Conservation (phyloP, 2,888 invertebrate species). For the Spilarctia lutea region DNA sequence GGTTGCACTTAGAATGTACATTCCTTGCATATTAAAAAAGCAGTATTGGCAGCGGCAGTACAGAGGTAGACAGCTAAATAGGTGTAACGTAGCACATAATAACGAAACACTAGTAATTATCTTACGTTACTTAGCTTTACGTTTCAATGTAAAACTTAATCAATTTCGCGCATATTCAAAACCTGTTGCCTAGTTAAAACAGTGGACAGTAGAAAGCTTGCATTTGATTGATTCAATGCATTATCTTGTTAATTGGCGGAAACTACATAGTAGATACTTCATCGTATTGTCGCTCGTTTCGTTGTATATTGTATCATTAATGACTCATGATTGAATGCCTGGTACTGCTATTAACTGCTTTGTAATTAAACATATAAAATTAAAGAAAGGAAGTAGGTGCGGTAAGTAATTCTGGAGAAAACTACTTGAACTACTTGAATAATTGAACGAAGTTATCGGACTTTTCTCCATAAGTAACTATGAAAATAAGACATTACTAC, state of each 20-base stretch:
- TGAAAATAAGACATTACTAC: too few relatives aligned
- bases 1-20: not conserved
- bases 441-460: not conserved
- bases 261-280: not conserved
- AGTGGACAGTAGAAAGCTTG: conserved; percentile 39
- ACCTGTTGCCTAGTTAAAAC: conserved; percentile 26
- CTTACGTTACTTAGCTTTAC: too few relatives aligned
- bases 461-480: too few relatives aligned
- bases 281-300: not conserved
- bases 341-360: not conserved
- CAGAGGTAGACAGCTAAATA: conserved; percentile 10
- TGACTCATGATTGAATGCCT: not conserved
- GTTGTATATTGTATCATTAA: not conserved
- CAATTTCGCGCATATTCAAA: conserved; percentile 43
- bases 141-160: conserved; percentile 43
- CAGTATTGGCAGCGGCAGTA: not conserved
- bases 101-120: conserved; percentile 27
- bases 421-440: not conserved
- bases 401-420: not conserved
- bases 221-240: conserved; percentile 23
- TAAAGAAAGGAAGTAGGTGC: not conserved
- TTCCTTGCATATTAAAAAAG: not conserved
- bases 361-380: not conserved
- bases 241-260: conserved; percentile 25
- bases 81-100: not conserved